Evolutionary conservation across 2,113 vertebrate genomes (phyloP), one percentile per base, ranked within the genome.

Genomic region (Xerus inauris): DNA sequence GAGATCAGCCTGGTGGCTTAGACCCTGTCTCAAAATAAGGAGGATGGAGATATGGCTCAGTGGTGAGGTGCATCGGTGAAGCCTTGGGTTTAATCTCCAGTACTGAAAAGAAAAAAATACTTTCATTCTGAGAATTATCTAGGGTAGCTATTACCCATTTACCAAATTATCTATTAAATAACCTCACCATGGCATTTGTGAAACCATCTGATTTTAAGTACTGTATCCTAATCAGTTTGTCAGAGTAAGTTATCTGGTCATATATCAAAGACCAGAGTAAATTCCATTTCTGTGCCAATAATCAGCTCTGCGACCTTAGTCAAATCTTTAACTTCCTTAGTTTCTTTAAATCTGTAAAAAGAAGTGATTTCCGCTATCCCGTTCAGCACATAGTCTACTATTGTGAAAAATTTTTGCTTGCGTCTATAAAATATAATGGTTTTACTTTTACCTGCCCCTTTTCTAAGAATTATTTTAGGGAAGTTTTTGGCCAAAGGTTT

Each of bases 111-210:
- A 49, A 19, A 24, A 26, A 6, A 88, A 40, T 45, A 54, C 65
- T 96, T 96, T 5, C 73, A 86, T 92, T 95, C 80, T 95, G 80
- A 87, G 54, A 89, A 93, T 62, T 88, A 88, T 67, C 40, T 92
- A 89, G 30, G 47, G 32, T 85, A 75, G 45, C 26, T 91, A 64
- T 75, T 91, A 72, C 35, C 42, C 14, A 51, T 49, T 94, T 59
- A 93, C 40, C 54, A 73, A 73, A 35, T 87, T 47, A 62, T 84
- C 59, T 72, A 80, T 71, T 82, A 65, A 82, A 89, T 65, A 85
- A 72, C 81, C 64, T 87, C 16, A 84, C 19, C 38, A 40, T 47
- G 26, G 73, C 38, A 85, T 59, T 87, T 96, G 32, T 65, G 65
- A 22, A 71, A 49, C 67, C 73, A 95, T 93, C 73, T 72, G 67